phyloP scores from a whole-genome alignment of 2,888 invertebrate genomes.

The Hydropsyche betteni region DNA sequence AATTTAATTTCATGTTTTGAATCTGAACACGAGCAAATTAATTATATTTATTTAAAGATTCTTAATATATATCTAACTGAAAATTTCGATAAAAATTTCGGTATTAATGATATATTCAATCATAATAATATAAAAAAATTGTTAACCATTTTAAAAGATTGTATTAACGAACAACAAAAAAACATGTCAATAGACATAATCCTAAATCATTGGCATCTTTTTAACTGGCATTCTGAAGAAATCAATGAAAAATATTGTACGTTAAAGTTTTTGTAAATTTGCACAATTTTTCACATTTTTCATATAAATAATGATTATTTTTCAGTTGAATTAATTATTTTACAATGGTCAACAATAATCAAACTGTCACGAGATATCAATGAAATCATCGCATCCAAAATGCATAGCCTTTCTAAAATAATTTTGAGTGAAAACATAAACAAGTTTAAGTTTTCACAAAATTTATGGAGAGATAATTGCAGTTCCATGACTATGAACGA shows the following conservation, averaged over 20 bases:
- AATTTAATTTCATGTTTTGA: conserved; percentile 55
- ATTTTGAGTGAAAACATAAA: background rate
- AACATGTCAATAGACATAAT: conserved; percentile 56
- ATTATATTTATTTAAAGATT: conserved; percentile 58
- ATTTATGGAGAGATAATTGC: background rate
- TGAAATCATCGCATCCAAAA: conserved; percentile 57
- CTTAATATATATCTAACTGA: conserved; percentile 53
- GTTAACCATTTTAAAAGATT: conserved; percentile 55
- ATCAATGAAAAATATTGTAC: conserved; percentile 30
- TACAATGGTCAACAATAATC: conserved; percentile 60
- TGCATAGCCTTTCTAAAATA: conserved; percentile 51
- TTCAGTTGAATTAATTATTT: conserved; percentile 57
- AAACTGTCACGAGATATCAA: conserved; percentile 66
- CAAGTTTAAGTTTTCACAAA: no score
- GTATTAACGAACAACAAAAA: conserved; percentile 56
- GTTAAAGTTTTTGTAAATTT: conserved; percentile 32
- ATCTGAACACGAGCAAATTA: conserved; percentile 58
- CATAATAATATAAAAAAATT: conserved; percentile 54
- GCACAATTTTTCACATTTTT: conserved; percentile 39
- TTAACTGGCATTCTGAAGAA: conserved; percentile 43
- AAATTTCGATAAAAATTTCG: background rate
- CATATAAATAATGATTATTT: conserved; percentile 49
- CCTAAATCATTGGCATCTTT: conserved; percentile 53
- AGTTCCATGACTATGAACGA: conserved; percentile 41
- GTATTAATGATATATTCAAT: conserved; percentile 42